Conservation (phyloP, 2,113 vertebrate species). For the Murina feae region DNA sequence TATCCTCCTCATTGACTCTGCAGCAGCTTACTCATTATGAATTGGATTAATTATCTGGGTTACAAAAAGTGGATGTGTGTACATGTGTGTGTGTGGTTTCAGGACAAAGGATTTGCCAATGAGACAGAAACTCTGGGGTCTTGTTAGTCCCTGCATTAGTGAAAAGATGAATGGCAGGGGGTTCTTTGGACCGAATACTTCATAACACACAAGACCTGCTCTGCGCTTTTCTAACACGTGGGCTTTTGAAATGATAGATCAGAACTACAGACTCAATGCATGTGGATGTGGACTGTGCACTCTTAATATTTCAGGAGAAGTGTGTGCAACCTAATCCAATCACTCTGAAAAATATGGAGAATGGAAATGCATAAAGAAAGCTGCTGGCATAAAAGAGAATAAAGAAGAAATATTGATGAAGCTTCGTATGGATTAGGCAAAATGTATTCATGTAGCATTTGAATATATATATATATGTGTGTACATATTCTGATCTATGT, state of each 20-base stretch:
- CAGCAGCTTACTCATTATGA: neutral
- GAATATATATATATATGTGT: constrained; percentile 76
- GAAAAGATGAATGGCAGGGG: constrained; percentile 76
- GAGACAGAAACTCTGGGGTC: constrained; percentile 59
- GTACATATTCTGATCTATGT: constrained; percentile 67
- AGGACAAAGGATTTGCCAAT: constrained; percentile 54
- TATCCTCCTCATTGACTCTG: neutral
- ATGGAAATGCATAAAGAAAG: constrained; percentile 82
- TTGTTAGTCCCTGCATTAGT: constrained; percentile 76
- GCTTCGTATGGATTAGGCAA: constrained; percentile 77
- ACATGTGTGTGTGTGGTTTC: neutral
- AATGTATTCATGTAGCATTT: constrained; percentile 80
- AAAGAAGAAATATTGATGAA: constrained; percentile 85
- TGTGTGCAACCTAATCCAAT: constrained; percentile 81
- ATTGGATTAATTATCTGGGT: neutral
- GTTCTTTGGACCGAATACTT: constrained; percentile 77
- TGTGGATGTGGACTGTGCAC: constrained; percentile 78
- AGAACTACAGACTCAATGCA: constrained; percentile 77
- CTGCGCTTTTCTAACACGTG: constrained; percentile 76
- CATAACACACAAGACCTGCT: constrained; percentile 74
- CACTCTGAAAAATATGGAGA: constrained; percentile 84
- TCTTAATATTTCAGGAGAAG: constrained; percentile 86
- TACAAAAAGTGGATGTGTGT: neutral
- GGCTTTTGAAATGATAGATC: constrained; percentile 84
- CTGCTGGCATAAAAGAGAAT: constrained; percentile 79